Evolutionary conservation across 2,797 vertebrate species (phyloP), one percentile per base, ranked within the genome.

Genomic region (Myioborus melanocephalus): DNA sequence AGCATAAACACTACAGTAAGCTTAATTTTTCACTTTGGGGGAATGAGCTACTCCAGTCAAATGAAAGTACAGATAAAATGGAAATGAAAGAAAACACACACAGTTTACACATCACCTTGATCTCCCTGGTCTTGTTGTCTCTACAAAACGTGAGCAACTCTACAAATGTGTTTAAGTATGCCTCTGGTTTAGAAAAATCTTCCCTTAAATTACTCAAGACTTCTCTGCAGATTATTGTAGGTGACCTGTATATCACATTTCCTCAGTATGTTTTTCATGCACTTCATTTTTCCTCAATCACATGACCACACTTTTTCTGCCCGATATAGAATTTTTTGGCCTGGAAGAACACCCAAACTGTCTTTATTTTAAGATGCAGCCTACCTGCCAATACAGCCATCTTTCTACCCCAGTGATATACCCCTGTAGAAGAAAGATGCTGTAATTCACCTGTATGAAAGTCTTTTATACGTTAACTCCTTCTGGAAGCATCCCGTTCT

Each of bases 291-390:
- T 84, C 19, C 70, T 87, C 10, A 41, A 24, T 7, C 23, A 3
- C 7, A 9, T 27, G 18, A 27, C 47, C 7, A 43, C 2, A 8
- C 6, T 65, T 34, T 14, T 68, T 82, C 34, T 65, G 8, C 16
- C 6, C 4, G 8, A 46, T 6, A 17, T 20, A 43, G 1, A 0
- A 0, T 20, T 77, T 84, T 66, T 59, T 19, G 61, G 20, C 8
- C 59, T 69, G 24, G 9, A 65, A 50, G 23, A 43, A 4, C 22
- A 47, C 2, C 8, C 21, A 87, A 1, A 35, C 4, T 14, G 8
- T 21, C 2, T 50, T 26, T 22, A 17, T 23, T 77, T 70, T 66
- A 47, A 32, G 8, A 44, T 66, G 16, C 12, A 46, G 20, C 8
- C 47, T 64, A 27, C 9, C 64, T 71, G 14, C 6, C 65, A 84